phyloP scores from a whole-genome alignment of 2,113 vertebrate genomes.

The Leptobrachium ailaonicum region DNA sequence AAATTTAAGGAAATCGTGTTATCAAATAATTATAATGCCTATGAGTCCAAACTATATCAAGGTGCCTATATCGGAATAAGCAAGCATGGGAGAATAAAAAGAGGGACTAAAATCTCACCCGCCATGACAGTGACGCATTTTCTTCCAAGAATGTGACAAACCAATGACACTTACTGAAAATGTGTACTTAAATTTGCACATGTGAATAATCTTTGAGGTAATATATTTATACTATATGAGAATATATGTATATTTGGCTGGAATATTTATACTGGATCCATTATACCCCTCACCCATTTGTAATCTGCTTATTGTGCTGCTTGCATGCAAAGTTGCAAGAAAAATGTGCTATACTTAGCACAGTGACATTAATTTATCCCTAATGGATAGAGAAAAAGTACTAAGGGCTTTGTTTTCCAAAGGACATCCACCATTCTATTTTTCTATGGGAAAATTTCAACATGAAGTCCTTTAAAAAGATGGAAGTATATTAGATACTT shows the following conservation, averaged over 20 bases:
- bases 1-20: conserved; percentile 91
- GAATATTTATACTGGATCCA: conserved; percentile 71
- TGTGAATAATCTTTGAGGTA: conserved; percentile 76
- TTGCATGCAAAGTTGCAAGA: conserved; percentile 55
- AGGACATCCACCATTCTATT: conserved; percentile 18
- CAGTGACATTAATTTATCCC: conserved; percentile 58
- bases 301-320: conserved; percentile 74
- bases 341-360: conserved; percentile 67
- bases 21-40: conserved; percentile 94
- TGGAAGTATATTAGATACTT: conserved; percentile 61
- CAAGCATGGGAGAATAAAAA: conserved; percentile 87
- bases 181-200: conserved; percentile 78
- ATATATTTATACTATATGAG: conserved; percentile 77
- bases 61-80: conserved; percentile 89
- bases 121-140: conserved; percentile 95
- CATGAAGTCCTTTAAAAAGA: conserved; percentile 42
- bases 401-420: conserved; percentile 39
- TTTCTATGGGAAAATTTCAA: conserved; percentile 31
- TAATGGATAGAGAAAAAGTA: conserved; percentile 58
- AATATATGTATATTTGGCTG: conserved; percentile 81
- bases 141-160: conserved; percentile 85
- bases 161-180: conserved; percentile 29
- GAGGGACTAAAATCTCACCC: conserved; percentile 86
- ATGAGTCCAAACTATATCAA: conserved; percentile 79
- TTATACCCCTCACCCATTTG: conserved; percentile 61